Evolutionary conservation across 2,888 invertebrate genomes (phyloP).

Genomic region (Hypsopygia costalis): DNA sequence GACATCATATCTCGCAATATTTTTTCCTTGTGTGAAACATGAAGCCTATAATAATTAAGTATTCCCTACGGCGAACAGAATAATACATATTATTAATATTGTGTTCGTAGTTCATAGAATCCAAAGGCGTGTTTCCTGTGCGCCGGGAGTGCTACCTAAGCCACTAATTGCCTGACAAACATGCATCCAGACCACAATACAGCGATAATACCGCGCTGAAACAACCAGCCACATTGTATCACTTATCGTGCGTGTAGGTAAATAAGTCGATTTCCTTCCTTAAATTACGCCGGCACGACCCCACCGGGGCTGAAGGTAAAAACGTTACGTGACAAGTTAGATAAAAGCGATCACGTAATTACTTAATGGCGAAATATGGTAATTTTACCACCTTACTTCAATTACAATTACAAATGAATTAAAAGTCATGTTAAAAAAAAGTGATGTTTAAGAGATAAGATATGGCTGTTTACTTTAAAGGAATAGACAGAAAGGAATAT

Average conservation of each 20-base stretch:
- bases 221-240: slow-evolving; percentile 3
- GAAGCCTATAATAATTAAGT: neutral
- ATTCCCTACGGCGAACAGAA: neutral
- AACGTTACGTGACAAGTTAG: neutral
- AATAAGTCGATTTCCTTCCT: neutral
- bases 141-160: slow-evolving; percentile 10
- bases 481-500: too few species aligned
- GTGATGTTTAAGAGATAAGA: too few species aligned
- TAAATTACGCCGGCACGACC: neutral
- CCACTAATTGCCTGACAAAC: slow-evolving; percentile 36
- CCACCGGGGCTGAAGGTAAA: neutral
- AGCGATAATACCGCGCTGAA: neutral
- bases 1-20: neutral
- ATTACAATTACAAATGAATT: too few species aligned
- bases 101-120: neutral
- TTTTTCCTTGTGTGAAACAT: too few species aligned
- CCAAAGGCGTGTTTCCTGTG: neutral
- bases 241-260: slow-evolving; percentile 2
- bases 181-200: slow-evolving; percentile 1
- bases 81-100: neutral
- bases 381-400: neutral
- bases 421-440: too few species aligned
- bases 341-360: neutral
- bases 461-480: too few species aligned
- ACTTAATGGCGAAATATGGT: neutral